A percentile compares a stretch with the other conserved stretches of the same genome.
Evolutionary conservation across 1,140 invertebrate species (phyloP).

Genomic region (Portunus trituberculatus): DNA sequence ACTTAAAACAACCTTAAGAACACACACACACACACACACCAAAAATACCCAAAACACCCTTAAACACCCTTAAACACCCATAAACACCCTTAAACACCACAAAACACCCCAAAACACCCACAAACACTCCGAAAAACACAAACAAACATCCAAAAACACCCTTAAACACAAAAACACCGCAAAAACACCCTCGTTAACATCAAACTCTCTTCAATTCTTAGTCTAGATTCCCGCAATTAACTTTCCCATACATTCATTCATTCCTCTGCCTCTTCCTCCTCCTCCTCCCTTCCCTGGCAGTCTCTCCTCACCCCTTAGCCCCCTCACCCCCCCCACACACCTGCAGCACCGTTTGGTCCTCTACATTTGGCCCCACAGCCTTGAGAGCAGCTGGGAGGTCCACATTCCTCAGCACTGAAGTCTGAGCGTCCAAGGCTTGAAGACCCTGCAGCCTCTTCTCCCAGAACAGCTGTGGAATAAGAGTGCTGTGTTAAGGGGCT

Average conservation of each 20-base stretch:
- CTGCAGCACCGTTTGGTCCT: conserved; percentile 83
- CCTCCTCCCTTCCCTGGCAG: not conserved
- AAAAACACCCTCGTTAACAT: too few species aligned
- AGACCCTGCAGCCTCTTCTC: conserved; percentile 96
- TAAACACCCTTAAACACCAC: too few species aligned
- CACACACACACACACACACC: conserved; percentile 37
- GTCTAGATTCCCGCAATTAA: not conserved
- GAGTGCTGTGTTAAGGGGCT: not conserved
- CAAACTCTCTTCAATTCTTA: not conserved
- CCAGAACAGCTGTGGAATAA: conserved; percentile 91
- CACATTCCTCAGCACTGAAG: conserved; percentile 90
- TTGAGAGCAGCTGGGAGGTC: conserved; percentile 92
- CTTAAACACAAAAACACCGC: too few species aligned
- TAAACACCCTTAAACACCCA: too few species aligned
- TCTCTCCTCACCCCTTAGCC: too few species aligned
- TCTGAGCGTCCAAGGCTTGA: conserved; percentile 91
- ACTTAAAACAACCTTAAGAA: not conserved
- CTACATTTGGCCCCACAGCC: conserved; percentile 91
- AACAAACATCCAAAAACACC: not conserved
- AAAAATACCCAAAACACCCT: too few species aligned
- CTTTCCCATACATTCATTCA: not conserved
- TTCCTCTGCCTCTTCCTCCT: not conserved
- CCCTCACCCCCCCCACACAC: conserved; percentile 27
- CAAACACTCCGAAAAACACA: conserved; percentile 6
- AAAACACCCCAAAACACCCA: too few species aligned